A percentile compares a stretch with the other conserved stretches of the same genome.
phyloP scores from a whole-genome alignment of 2,888 invertebrate genomes.

The Pharmacophagus antenor region DNA sequence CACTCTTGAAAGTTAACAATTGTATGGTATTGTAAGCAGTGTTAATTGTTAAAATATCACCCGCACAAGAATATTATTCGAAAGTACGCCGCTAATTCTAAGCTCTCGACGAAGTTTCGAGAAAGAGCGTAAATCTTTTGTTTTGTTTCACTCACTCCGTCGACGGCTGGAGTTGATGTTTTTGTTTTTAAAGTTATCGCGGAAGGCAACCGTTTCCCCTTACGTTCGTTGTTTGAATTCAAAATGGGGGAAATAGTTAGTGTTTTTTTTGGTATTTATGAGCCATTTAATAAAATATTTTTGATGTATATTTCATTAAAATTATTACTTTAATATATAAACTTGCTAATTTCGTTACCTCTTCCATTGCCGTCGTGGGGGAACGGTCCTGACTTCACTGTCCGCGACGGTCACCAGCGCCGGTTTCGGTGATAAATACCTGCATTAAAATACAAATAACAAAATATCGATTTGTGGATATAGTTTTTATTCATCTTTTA shows the following conservation, averaged over 20 bases:
- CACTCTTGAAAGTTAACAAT: constrained; percentile 23
- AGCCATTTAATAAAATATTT: no score
- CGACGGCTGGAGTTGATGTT: constrained; percentile 62
- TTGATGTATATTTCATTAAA: no score
- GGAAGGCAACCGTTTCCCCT: constrained; percentile 11
- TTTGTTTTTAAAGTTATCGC: constrained; percentile 74
- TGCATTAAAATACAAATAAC: no score
- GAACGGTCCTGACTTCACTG: no score
- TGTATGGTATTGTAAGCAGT: constrained; percentile 22
- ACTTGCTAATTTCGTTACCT: no score
- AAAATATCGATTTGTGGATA: no score
- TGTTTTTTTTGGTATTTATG: no score
- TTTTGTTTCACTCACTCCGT: constrained; percentile 64
- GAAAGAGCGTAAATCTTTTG: constrained; percentile 75
- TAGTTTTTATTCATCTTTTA: no score
- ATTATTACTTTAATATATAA: no score
- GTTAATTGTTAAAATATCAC: constrained; percentile 35
- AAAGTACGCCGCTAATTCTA: constrained; percentile 52
- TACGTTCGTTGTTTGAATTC: constrained; percentile 11
- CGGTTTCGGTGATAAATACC: no score
- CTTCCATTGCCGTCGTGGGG: no score
- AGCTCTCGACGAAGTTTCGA: constrained; percentile 58
- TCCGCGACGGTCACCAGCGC: no score
- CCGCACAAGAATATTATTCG: constrained; percentile 44
- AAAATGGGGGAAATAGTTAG: constrained; percentile 5